Evolutionary conservation across 2,113 vertebrate genomes (phyloP), one percentile per base, ranked within the genome.

Genomic region (Salvator merianae): DNA sequence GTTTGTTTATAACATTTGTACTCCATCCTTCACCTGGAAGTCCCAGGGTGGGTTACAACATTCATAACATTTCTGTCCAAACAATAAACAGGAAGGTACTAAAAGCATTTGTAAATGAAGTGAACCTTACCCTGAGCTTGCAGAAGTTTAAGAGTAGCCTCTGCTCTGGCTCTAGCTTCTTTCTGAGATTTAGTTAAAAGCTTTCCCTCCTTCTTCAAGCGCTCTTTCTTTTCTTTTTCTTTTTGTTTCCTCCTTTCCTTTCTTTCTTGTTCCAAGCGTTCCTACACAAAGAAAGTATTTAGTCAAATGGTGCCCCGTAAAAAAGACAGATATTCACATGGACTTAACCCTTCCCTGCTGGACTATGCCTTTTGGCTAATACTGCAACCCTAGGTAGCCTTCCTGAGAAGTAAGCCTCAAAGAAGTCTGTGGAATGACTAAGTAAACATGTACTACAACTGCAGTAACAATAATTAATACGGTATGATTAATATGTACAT

Each of bases 201-300:
- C 65, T 99, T 99, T 36, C 99, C 99, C 89, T 99, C 98, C 91
- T 99, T 99, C 94, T 99, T 99, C 91, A 99, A 95, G 2, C 98
- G 97, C 88, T 99, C 98, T 90, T 98, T 99, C 83, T 98, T 96
- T 93, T 99, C 98, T 88, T 99, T 99, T 90, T 99, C 98, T 94
- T 99, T 99, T 94, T 97, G 98, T 84, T 99, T 99, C 93, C 97
- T 99, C 89, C 97, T 99, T 94, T 99, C 98, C 90, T 97, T 98
- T 22, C 97, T 96, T 93, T 99, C 99, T 93, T 96, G 97, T 86
- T 99, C 99, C 88, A 99, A 91, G 69, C 98, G 97, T 93, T 99
- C 99, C 99, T 99, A 83, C 3, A 86, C 84, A 88, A 88, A 62
- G 50, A 66, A 85, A 69, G 59, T 65, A 50, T 1, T 36, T 0